A percentile compares a stretch with the other conserved stretches of the same genome.
phyloP scores from a whole-genome alignment of 1,140 invertebrate genomes.

The Halesus radiatus region DNA sequence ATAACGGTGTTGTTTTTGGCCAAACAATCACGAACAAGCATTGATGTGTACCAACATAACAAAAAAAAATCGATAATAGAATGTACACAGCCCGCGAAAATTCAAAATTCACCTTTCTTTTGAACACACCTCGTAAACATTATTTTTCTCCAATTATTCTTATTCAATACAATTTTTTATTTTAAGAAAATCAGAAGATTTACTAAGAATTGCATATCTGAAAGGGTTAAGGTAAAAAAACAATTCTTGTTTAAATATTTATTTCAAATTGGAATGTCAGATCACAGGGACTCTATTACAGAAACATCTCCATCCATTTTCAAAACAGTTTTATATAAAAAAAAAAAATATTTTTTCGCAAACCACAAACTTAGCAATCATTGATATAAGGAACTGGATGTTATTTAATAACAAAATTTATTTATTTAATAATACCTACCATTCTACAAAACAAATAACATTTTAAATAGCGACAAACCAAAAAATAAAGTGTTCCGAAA shows the following conservation, averaged over 20 bases:
- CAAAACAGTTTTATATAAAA: too few relatives aligned
- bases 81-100: too few relatives aligned
- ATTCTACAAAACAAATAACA: slow-evolving; percentile 21
- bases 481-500: background rate
- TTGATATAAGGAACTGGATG: slow-evolving; percentile 44
- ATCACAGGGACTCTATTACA: slow-evolving; percentile 11
- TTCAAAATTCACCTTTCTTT: too few relatives aligned
- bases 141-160: too few relatives aligned
- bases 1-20: too few relatives aligned
- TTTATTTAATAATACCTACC: background rate
- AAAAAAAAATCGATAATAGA: too few relatives aligned
- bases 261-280: slow-evolving; percentile 41
- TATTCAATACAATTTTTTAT: too few relatives aligned
- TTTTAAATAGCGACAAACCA: background rate
- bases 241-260: slow-evolving; percentile 8
- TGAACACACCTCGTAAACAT: too few relatives aligned
- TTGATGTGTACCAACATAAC: too few relatives aligned
- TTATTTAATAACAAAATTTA: slow-evolving; percentile 17
- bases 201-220: too few relatives aligned
- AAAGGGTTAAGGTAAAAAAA: background rate
- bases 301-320: background rate
- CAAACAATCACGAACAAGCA: too few relatives aligned
- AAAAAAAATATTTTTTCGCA: slow-evolving; percentile 2
- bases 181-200: too few relatives aligned
- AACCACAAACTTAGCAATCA: slow-evolving; percentile 45